A percentile compares a stretch with the other conserved stretches of the same genome.
Evolutionary conservation across 2,113 vertebrate species (phyloP).

Genomic region (Nyctereutes procyonoides): DNA sequence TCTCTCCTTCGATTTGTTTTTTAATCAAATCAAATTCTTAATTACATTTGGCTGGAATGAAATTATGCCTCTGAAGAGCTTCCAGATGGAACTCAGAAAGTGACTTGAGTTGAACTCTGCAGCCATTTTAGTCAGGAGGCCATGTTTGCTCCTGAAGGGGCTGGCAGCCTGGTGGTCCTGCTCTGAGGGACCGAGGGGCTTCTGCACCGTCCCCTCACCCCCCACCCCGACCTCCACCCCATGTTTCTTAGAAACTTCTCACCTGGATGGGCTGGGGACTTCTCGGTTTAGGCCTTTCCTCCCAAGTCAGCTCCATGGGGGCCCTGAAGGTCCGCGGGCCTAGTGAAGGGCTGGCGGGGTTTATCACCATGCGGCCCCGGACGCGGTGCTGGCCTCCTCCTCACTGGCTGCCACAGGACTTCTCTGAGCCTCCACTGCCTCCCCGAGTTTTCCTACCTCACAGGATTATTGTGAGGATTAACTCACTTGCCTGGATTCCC

Average conservation of each 20-base stretch:
- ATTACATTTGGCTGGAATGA: slow-evolving; percentile 82
- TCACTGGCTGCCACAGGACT: accelerated
- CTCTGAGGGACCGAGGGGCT: not conserved
- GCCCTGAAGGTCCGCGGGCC: not conserved
- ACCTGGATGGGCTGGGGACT: not conserved
- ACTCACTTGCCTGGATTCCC: not conserved
- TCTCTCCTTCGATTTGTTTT: slow-evolving; percentile 80
- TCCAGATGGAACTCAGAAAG: slow-evolving; percentile 76
- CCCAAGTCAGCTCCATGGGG: not conserved
- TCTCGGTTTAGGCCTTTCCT: not conserved
- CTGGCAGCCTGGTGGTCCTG: not conserved
- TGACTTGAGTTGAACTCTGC: slow-evolving; percentile 65
- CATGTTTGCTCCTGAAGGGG: not conserved
- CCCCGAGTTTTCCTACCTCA: not conserved
- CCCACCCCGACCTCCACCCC: not conserved
- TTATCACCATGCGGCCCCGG: not conserved
- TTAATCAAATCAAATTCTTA: slow-evolving; percentile 84
- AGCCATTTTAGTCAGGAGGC: slow-evolving; percentile 51
- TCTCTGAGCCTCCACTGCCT: not conserved
- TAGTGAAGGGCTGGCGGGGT: not conserved
- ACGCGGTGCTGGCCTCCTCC: not conserved
- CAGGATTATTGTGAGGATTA: not conserved
- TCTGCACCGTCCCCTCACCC: not conserved
- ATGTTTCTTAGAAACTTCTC: not conserved
- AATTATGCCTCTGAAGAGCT: slow-evolving; percentile 82